Percentiles rank a stretch among this genome's conserved stretches.
Conservation (phyloP, 2,113 vertebrate species). For the Corydoras maculifer region DNA sequence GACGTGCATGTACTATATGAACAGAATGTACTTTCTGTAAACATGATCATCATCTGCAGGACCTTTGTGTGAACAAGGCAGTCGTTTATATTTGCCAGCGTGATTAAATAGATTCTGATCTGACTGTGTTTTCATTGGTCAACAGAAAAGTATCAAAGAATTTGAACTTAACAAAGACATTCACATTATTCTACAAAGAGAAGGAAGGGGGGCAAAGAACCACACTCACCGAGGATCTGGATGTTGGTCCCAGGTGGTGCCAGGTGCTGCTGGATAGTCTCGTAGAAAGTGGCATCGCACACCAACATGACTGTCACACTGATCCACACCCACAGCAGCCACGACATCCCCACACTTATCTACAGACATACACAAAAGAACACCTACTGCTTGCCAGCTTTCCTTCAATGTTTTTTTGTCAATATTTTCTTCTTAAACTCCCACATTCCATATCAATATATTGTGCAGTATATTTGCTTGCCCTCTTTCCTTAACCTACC, state of each 20-base stretch:
- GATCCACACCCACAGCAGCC: conserved; percentile 43
- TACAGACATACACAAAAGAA: conserved; percentile 26
- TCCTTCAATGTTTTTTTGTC: conserved; percentile 5
- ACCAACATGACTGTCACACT: conserved; percentile 39
- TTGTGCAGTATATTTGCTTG: neutral
- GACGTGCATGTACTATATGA: no score
- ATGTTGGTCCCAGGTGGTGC: conserved; percentile 43
- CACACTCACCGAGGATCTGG: conserved; percentile 42
- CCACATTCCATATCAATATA: neutral
- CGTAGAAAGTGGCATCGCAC: conserved; percentile 41
- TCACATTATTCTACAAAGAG: no score
- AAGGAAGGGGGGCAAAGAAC: conserved; percentile 3
- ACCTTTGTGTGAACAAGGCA: neutral
- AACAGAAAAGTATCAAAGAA: neutral
- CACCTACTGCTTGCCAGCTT: conserved; percentile 1
- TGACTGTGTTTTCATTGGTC: neutral
- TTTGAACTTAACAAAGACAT: neutral
- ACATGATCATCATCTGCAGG: neutral
- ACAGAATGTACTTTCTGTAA: no score
- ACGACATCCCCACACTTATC: conserved; percentile 45
- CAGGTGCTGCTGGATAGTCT: conserved; percentile 43
- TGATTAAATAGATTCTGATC: neutral
- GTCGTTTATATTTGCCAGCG: neutral
- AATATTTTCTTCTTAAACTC: neutral
- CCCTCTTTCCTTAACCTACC: conserved; percentile 3